Evolutionary conservation across 2,113 vertebrate genomes (phyloP), one percentile per base, ranked within the genome.

Genomic region (Cervus canadensis): DNA sequence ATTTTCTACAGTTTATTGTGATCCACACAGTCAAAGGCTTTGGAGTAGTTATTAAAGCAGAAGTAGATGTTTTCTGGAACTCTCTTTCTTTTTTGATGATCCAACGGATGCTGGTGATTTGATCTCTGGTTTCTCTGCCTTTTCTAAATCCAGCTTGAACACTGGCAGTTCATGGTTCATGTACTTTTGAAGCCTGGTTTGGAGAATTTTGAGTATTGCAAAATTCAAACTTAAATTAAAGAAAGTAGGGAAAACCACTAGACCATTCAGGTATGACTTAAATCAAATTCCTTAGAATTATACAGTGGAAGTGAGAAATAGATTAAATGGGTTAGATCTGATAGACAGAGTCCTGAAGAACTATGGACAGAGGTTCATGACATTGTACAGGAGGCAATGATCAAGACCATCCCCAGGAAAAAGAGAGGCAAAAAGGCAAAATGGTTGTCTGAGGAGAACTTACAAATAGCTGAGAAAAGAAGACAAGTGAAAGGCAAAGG

Each of bases 81-180:
- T 21, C n/a, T 67, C 64, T 36, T 67, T 36, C 33, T 36, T 36
- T 67, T 67, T 67, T 36, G 64, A 67, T 36, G n/a, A 67, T 36
- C n/a, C 64, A 36, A 0, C 2, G 1, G n/a, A 67, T 67, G n/a
- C 7, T 67, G 64, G n/a, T 0, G 0, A 67, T 67, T 67, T 36
- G 64, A 67, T 67, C n/a, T 36, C n/a, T 67, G 64, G n/a, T 21
- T 67, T 67, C n/a, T 67, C n/a, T 67, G 7, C 8, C n/a, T 36
- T 67, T 67, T 67, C n/a, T 36, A 67, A 67, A 67, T 67, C 17
- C n/a, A 36, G 4, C 33, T 67, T 67, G 64, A 67, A 36, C n/a
- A 67, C 5, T 36, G 17, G n/a, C n/a, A 67, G n/a, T 67, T 67
- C 64, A 67, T 0, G 0, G 64, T 11, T 67, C 4, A 67, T 21